phyloP scores from a whole-genome alignment of 2,113 vertebrate species.

The Chrysochloris asiatica region DNA sequence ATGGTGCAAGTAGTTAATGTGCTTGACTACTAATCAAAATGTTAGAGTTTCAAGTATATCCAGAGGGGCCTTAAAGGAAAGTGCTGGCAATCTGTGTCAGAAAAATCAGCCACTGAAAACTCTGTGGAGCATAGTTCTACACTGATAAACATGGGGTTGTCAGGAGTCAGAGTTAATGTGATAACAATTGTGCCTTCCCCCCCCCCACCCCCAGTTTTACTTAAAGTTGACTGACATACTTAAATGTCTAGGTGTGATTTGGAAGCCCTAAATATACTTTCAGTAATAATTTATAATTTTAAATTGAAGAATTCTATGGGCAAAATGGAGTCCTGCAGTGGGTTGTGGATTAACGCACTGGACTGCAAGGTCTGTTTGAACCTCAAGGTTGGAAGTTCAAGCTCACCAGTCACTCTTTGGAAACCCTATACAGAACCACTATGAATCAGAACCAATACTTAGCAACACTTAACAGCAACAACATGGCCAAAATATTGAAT shows the following conservation, averaged over 20 bases:
- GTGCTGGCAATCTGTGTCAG: neutral
- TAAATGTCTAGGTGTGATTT: neutral
- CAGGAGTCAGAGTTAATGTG: neutral
- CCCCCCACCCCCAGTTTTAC: neutral
- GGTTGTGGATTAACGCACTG: no score
- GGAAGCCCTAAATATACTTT: neutral
- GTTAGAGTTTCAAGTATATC: neutral
- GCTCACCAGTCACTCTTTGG: no score
- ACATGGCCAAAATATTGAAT: no score
- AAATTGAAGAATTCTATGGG: no score
- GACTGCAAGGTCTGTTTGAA: no score
- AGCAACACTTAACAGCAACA: no score
- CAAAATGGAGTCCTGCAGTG: no score
- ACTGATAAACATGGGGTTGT: neutral
- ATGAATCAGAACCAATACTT: no score
- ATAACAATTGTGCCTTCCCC: no score
- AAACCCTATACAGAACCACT: no score
- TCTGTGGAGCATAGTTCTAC: neutral
- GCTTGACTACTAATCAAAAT: neutral
- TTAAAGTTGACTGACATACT: conserved; percentile 2
- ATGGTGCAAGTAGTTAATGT: neutral
- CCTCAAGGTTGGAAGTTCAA: no score
- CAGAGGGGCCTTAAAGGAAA: neutral
- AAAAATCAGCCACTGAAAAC: neutral
- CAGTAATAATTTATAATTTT: conserved; percentile 16